These are phyloP conservation scores for Steinernema feltiae DNA, from an alignment of 1,140 invertebrate genomes.

Conservation along the genomic window DNA sequence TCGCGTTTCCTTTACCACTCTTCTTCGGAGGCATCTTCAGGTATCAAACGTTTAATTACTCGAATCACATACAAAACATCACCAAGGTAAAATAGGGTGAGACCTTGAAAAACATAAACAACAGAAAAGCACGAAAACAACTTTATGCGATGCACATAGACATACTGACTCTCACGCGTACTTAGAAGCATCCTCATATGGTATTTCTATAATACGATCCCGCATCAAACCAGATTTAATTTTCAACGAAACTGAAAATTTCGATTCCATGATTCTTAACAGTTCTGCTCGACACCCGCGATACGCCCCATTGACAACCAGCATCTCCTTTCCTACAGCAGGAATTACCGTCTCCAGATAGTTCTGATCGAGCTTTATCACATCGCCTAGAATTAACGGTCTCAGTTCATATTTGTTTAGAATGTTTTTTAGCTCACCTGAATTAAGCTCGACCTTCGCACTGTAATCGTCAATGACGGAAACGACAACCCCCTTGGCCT, in stretches of 20 bases:
- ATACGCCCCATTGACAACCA: conserved; percentile 80
- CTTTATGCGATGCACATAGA: too few relatives aligned
- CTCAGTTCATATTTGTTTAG: conserved; percentile 1
- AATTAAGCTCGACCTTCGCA: conserved; percentile 68
- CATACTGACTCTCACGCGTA: too few relatives aligned
- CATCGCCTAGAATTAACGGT: conserved; percentile 62
- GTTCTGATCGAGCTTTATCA: conserved; percentile 74
- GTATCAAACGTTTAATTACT: too few relatives aligned
- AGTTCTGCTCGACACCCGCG: conserved; percentile 69
- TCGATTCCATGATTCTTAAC: conserved; percentile 69
- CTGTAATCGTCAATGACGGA: conserved; percentile 71
- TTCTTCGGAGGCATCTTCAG: conserved; percentile 43
- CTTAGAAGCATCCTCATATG: conserved; percentile 43
- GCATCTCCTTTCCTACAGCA: conserved; percentile 69
- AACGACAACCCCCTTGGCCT: conserved; percentile 76
- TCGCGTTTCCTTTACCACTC: conserved; percentile 34
- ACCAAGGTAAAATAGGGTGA: too few relatives aligned
- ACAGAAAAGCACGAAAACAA: too few relatives aligned
- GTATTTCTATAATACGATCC: conserved; percentile 21
- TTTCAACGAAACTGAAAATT: conserved; percentile 70
- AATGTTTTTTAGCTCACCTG: conserved; percentile 17
- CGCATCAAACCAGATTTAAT: conserved; percentile 60
- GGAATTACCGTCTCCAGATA: conserved; percentile 94
- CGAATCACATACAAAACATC: too few relatives aligned
- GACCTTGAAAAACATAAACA: too few relatives aligned